Evolutionary conservation across 2,888 invertebrate genomes (phyloP).

Genomic region (Cerastis rubricosa): DNA sequence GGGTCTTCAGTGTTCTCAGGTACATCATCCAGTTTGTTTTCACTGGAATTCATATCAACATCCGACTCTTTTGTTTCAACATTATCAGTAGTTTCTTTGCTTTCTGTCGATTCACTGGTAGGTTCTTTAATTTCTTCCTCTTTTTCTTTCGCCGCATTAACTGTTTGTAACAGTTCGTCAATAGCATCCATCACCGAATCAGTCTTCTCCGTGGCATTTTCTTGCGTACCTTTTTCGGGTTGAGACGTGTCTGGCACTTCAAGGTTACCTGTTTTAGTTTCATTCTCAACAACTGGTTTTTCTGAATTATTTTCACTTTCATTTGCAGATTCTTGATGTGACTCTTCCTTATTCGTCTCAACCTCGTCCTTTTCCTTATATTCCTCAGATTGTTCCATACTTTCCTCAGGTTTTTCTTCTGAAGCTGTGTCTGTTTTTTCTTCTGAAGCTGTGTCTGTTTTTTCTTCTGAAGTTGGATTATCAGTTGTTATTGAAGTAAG

Average conservation of each 20-base stretch:
- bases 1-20: constrained; percentile 13
- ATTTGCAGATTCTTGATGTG: not conserved
- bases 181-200: constrained; percentile 60
- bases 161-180: constrained; percentile 55
- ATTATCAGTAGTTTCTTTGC: constrained; percentile 45
- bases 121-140: constrained; percentile 35
- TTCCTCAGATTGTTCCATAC: constrained; percentile 24
- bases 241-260: constrained; percentile 52
- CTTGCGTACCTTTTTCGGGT: constrained; percentile 19
- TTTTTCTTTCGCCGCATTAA: constrained; percentile 32
- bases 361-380: not conserved
- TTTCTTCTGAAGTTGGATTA: constrained; percentile 18
- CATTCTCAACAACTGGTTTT: not conserved
- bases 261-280: constrained; percentile 28
- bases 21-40: constrained; percentile 23
- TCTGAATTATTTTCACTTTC: constrained; percentile 1
- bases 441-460: not conserved
- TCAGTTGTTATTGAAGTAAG: constrained; percentile 38
- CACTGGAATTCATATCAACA: constrained; percentile 53
- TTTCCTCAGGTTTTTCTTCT: constrained; percentile 26
- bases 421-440: constrained; percentile 6
- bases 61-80: constrained; percentile 44
- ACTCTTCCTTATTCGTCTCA: constrained; percentile 16
- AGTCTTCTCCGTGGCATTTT: constrained; percentile 49
- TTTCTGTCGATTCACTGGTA: constrained; percentile 28